Evolutionary conservation across 1,140 invertebrate genomes (phyloP).

Genomic region (Bombus turneri): DNA sequence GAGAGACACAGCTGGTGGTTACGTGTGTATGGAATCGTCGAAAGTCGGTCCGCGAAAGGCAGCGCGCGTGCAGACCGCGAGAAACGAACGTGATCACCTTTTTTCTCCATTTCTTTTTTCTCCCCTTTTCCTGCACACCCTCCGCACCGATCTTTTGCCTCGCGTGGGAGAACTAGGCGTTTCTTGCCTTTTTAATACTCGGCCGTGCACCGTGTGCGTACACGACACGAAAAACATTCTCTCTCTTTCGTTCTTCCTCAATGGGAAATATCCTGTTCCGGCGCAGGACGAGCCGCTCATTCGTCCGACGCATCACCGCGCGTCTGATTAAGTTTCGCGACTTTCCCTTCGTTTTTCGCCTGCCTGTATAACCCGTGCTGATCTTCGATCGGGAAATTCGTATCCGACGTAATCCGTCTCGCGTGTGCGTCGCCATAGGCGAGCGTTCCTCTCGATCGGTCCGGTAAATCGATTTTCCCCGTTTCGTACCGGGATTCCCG

Average conservation of each 20-base stretch:
- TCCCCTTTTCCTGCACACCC: not conserved
- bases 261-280: constrained; percentile 7
- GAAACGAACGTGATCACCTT: constrained; percentile 58
- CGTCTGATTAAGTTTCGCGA: not conserved
- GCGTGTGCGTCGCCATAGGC: not conserved
- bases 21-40: constrained; percentile 33
- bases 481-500: not conserved
- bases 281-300: too few relatives aligned
- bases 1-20: constrained; percentile 49
- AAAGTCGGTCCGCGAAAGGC: constrained; percentile 64
- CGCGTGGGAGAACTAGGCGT: constrained; percentile 52
- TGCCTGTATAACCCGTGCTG: accelerated
- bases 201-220: not conserved
- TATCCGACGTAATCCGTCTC: not conserved
- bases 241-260: not conserved
- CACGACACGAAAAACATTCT: constrained; percentile 10
- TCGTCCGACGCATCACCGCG: too few relatives aligned
- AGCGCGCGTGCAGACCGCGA: constrained; percentile 50
- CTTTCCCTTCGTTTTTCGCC: not conserved
- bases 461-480: constrained; percentile 5
- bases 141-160: constrained; percentile 3
- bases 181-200: constrained; percentile 58
- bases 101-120: constrained; percentile 20
- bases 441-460: not conserved
- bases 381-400: not conserved